Conservation (phyloP, 2,888 invertebrate species). For the Lasioglossum calceatum region DNA sequence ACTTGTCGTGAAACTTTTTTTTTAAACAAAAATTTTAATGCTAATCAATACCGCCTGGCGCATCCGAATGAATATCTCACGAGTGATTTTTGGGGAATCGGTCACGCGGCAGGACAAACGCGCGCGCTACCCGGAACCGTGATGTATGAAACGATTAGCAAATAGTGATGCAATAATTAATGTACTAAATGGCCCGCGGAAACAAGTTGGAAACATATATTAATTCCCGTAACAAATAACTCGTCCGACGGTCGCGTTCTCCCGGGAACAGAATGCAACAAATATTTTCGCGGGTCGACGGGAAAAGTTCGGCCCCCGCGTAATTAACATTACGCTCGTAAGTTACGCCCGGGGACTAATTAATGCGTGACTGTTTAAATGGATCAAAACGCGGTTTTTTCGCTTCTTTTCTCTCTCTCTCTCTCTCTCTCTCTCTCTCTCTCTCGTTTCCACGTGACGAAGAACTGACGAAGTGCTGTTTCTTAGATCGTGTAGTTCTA, state of each 20-base stretch:
- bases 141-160: constrained; percentile 19
- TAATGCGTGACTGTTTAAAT: constrained; percentile 1
- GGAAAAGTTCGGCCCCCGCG: not conserved
- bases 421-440: not conserved
- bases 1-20: too few relatives aligned
- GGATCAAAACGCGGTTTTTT: not conserved
- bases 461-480: too few relatives aligned
- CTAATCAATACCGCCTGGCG: too few relatives aligned
- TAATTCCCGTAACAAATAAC: not conserved
- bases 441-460: not conserved
- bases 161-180: constrained; percentile 16
- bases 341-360: constrained; percentile 6
- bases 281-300: not conserved
- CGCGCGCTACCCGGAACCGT: not conserved
- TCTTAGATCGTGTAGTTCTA: too few relatives aligned
- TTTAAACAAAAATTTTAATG: too few relatives aligned
- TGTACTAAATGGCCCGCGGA: not conserved
- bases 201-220: constrained; percentile 2
- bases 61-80: not conserved
- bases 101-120: not conserved
- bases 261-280: not conserved
- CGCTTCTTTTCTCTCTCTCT: not conserved
- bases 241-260: not conserved
- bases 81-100: not conserved
- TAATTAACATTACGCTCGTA: constrained; percentile 6